A percentile compares a stretch with the other conserved stretches of the same genome.
Evolutionary conservation across 2,888 invertebrate species (phyloP).

Genomic region (Sesia bembeciformis): DNA sequence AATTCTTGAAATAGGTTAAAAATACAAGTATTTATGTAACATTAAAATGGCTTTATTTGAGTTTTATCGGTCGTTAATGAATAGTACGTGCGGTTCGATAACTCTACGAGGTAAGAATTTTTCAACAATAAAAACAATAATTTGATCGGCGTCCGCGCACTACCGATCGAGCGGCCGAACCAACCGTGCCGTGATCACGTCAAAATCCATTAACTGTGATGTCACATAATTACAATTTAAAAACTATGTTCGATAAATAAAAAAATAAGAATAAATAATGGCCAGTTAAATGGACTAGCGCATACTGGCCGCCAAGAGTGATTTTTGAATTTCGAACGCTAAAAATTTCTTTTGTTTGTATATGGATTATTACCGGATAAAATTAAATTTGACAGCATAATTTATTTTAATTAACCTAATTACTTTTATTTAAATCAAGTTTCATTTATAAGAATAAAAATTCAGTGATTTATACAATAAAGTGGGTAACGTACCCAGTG

Average conservation of each 20-base stretch:
- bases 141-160: slow-evolving; percentile 31
- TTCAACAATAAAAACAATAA: slow-evolving; percentile 51
- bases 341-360: too few species aligned
- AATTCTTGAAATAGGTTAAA: background rate
- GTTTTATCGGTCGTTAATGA: background rate
- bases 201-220: too few species aligned
- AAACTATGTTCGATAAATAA: too few species aligned
- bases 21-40: background rate
- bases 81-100: slow-evolving; percentile 16
- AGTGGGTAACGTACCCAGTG: background rate
- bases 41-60: background rate
- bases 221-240: too few species aligned
- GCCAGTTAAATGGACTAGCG: too few species aligned
- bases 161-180: slow-evolving; percentile 32
- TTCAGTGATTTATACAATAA: background rate
- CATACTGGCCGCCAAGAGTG: too few species aligned
- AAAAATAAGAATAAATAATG: too few species aligned
- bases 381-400: too few species aligned
- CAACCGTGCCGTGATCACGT: slow-evolving; percentile 23
- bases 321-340: too few species aligned
- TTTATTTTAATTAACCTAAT: too few species aligned
- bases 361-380: too few species aligned
- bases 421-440: too few species aligned
- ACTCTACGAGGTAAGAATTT: slow-evolving; percentile 24
- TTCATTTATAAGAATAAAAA: background rate